Base-by-base conservation (phyloP, 2,113 vertebrate genomes). In the Callipepla squamata region DNA sequence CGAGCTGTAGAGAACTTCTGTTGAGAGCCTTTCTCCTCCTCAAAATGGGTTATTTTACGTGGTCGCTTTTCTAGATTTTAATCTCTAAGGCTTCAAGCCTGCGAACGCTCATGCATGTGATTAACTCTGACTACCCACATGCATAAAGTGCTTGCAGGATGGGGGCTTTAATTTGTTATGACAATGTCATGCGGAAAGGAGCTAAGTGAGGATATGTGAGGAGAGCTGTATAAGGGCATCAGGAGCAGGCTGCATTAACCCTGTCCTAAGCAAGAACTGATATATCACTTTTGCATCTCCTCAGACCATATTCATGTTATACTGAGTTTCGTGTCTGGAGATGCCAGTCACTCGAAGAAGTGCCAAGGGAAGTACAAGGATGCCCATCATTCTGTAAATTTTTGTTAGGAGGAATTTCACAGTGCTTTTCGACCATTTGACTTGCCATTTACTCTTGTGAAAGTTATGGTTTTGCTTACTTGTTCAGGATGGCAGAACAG, bases 31-130 rank as follows among this genome's bases (percentile, higher is more conserved):
- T 74, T 86, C 51, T 88, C 19, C 28, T 65, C 7, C 21, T 61
- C 25, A 76, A 95, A 93, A 90, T 80, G 78, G 84, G 84, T 87
- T 70, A 50, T 81, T 93, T 87, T 69, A 42, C 55, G 42, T 50
- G 14, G n/a, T 58, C 65, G n/a, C 9, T 91, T 85, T 85, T 82
- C 70, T 66, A 80, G 78, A 87, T 91, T 89, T 79, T 87, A 93
- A 69, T 87, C 58, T 87, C 66, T 85, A 38, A 74, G 70, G 45
- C 45, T 89, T 58, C 59, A 76, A 26, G 66, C 45, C 75, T 91
- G 80, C 70, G 91, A 92, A 94, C 89, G 81, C 21, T 95, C 91
- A 94, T 87, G 91, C 92, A 92, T 94, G 78, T 93, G 89, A 96
- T 95, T 94, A 91, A 82, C 50, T 96, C 63, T 95, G 94, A 95